Percentiles rank a stretch among this genome's conserved stretches.
Conservation (phyloP, 2,113 vertebrate species). For the Regulus satrapa region DNA sequence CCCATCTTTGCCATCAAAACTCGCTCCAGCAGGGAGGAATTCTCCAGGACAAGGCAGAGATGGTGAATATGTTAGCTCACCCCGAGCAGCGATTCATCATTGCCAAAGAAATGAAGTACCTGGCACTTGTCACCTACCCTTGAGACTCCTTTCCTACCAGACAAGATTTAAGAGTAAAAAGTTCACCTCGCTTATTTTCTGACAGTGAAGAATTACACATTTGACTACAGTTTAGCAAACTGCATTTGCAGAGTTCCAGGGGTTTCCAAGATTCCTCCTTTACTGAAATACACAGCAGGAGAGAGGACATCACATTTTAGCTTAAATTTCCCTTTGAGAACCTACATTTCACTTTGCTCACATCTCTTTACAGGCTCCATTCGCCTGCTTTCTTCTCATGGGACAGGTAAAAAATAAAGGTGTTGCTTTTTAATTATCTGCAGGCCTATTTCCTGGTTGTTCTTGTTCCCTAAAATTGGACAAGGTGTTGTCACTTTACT, state of each 20-base stretch:
- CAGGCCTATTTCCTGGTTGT: neutral
- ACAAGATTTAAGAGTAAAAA: neutral
- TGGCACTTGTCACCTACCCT: neutral
- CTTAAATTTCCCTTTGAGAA: neutral
- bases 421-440: neutral
- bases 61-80: neutral
- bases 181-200: neutral
- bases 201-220: neutral
- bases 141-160: neutral
- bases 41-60: neutral
- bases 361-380: neutral
- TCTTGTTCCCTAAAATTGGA: neutral
- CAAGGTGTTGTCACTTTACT: neutral
- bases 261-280: neutral
- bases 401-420: neutral
- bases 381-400: neutral
- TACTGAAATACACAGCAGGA: neutral
- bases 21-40: rapidly evolving
- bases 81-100: neutral
- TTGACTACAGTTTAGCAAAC: neutral
- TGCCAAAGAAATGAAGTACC: constrained; percentile 5
- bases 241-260: neutral
- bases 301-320: neutral
- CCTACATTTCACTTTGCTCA: neutral
- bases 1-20: neutral